Conservation (phyloP, 37 sponge, comb jelly and placozoan species). For the Petrosia ficiformis region DNA sequence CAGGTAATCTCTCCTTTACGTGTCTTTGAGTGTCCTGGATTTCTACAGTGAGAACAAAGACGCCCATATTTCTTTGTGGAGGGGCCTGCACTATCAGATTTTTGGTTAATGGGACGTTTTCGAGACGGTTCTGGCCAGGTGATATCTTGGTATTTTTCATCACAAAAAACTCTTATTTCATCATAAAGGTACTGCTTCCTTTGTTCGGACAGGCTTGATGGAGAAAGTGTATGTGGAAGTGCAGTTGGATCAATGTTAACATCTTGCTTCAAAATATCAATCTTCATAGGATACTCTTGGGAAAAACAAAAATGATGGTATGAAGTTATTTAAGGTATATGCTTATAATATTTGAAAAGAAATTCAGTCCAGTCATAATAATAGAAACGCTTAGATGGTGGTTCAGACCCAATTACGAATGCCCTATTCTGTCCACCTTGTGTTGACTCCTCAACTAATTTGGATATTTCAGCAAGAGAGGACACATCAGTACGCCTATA, state of each 20-base stretch:
- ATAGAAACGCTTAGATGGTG: background rate
- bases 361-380: constrained; percentile 26
- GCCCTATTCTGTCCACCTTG: background rate
- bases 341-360: background rate
- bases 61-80: background rate
- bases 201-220: constrained; percentile 8
- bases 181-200: constrained; percentile 29
- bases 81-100: background rate
- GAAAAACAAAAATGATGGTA: constrained; percentile 17
- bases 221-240: background rate
- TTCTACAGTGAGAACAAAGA: too few relatives aligned
- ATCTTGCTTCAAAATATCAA: background rate
- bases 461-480: too few relatives aligned
- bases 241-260: background rate
- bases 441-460: constrained; percentile 3
- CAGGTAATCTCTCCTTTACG: too few relatives aligned
- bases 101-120: background rate
- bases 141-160: background rate
- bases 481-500: too few relatives aligned
- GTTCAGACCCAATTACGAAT: background rate
- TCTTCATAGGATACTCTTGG: background rate
- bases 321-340: constrained; percentile 1
- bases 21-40: too few relatives aligned
- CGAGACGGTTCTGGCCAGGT: constrained; percentile 27
- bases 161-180: constrained; percentile 27